Percentiles rank a stretch among this genome's conserved stretches.
Evolutionary conservation across 2,888 invertebrate genomes (phyloP).

Genomic region (Drosophila kanekoi): DNA sequence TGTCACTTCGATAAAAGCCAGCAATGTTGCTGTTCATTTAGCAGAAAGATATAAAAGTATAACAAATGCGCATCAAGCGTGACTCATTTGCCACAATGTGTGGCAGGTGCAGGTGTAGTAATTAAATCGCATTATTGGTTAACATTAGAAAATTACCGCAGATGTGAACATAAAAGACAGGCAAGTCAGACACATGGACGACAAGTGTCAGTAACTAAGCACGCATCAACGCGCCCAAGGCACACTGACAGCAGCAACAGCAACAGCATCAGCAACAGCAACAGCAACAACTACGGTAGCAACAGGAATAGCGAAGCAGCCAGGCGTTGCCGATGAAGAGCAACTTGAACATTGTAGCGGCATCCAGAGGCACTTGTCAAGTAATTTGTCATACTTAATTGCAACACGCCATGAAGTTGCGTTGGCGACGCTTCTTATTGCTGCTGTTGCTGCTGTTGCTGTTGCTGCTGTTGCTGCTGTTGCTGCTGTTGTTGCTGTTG

Average conservation of each 20-base stretch:
- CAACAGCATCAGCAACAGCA: conserved; percentile 5
- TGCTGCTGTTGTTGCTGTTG: conserved; percentile 3
- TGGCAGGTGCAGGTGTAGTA: conserved; percentile 23
- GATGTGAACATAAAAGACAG: conserved; percentile 21
- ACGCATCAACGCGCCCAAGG: conserved; percentile 50
- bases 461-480: conserved; percentile 11
- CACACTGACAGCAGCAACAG: conserved; percentile 13
- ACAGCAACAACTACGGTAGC: conserved; percentile 7
- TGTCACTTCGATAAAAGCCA: neutral
- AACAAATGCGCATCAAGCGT: conserved; percentile 6
- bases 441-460: conserved; percentile 1
- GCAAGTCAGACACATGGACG: conserved; percentile 23
- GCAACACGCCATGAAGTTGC: conserved; percentile 65
- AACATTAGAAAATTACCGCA: conserved; percentile 24
- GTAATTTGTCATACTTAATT: conserved; percentile 74
- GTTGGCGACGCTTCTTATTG: conserved; percentile 23
- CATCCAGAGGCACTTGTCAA: conserved; percentile 70
- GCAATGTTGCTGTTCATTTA: neutral
- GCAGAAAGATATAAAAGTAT: neutral
- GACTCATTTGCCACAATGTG: conserved; percentile 24
- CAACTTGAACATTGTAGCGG: conserved; percentile 47
- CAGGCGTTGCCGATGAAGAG: conserved; percentile 36
- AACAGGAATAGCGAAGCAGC: conserved; percentile 31
- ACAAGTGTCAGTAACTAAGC: conserved; percentile 59
- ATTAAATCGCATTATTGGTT: conserved; percentile 37